phyloP scores from a whole-genome alignment of 2,888 invertebrate genomes.

The Tenthredo notha region DNA sequence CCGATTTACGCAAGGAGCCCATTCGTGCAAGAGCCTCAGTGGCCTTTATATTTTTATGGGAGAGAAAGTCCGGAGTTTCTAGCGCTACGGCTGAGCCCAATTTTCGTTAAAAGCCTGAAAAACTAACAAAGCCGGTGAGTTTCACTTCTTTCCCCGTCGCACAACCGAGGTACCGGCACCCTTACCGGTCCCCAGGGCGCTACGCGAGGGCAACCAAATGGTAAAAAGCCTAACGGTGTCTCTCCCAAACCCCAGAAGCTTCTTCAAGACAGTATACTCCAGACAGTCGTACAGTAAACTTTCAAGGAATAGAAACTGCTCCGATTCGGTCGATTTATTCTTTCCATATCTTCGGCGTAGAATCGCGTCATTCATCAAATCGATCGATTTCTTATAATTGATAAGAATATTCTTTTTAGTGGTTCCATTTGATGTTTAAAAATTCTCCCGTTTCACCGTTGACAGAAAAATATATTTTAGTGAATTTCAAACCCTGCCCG shows the following conservation, averaged over 20 bases:
- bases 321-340: not conserved
- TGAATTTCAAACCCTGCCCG: conserved; percentile 12
- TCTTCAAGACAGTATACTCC: conserved; percentile 25
- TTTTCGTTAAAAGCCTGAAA: conserved; percentile 70
- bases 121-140: conserved; percentile 71
- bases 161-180: conserved; percentile 19
- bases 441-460: not conserved
- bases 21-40: conserved; percentile 50
- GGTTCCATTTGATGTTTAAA: not conserved
- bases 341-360: not conserved
- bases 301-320: conserved; percentile 18
- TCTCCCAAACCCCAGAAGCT: conserved; percentile 44
- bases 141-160: conserved; percentile 68
- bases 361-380: not conserved
- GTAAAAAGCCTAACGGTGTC: conserved; percentile 57
- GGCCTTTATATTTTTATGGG: conserved; percentile 76
- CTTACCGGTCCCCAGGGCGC: conserved; percentile 46
- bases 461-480: conserved; percentile 1
- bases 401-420: not conserved
- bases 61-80: conserved; percentile 74
- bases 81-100: conserved; percentile 70
- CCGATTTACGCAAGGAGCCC: conserved; percentile 72
- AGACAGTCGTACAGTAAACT: conserved; percentile 34
- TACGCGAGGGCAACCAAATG: conserved; percentile 37
- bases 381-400: not conserved